A percentile compares a stretch with the other conserved stretches of the same genome.
Conservation (phyloP, 2,797 vertebrate species). For the Alectoris magna region DNA sequence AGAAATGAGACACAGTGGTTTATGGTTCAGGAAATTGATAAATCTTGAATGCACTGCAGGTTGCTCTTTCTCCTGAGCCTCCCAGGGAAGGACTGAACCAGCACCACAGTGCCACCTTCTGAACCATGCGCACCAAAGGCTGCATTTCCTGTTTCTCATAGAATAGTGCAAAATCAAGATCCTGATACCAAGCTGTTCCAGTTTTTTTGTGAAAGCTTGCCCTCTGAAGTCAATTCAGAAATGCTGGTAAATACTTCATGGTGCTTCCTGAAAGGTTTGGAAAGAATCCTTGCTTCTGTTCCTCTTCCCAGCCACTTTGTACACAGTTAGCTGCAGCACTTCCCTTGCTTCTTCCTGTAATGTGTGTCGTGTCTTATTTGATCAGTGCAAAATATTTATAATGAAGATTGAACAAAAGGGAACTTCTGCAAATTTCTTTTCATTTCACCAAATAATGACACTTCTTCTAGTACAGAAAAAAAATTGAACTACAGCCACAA, state of each 20-base stretch:
- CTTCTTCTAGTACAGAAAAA: neutral
- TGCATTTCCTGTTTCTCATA: fast-evolving
- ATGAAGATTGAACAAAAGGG: neutral
- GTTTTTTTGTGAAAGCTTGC: neutral
- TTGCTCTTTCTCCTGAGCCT: neutral
- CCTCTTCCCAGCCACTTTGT: neutral
- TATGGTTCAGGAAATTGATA: neutral
- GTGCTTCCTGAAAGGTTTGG: neutral
- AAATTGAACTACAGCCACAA: neutral
- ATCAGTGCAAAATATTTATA: neutral
- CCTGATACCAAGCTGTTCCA: neutral
- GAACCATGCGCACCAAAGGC: neutral
- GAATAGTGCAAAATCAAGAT: neutral
- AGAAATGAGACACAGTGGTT: neutral
- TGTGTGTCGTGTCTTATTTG: neutral
- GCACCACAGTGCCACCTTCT: neutral
- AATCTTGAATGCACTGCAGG: neutral
- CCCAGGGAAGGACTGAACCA: neutral
- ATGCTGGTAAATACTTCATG: neutral
- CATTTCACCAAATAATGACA: neutral
- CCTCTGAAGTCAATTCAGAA: neutral
- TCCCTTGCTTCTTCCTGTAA: neutral
- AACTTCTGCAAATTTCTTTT: neutral
- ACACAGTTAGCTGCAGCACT: neutral
- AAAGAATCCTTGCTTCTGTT: neutral